Percentiles rank a stretch among this genome's conserved stretches.
Evolutionary conservation across 2,797 vertebrate species (phyloP).

Genomic region (Artibeus lituratus): DNA sequence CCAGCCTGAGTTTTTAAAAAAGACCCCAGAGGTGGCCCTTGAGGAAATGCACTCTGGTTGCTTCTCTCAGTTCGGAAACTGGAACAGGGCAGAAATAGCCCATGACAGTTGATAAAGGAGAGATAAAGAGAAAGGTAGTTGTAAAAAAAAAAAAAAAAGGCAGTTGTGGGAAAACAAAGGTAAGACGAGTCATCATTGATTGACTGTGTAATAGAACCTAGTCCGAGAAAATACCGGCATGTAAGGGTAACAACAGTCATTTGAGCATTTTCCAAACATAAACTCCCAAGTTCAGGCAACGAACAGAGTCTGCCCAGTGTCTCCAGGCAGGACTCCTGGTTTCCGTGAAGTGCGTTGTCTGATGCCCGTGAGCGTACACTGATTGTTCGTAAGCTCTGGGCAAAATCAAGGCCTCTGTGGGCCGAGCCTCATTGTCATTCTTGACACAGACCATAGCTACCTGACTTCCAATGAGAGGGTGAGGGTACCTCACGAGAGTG

Average conservation of each 20-base stretch:
- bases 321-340: neutral
- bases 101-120: neutral
- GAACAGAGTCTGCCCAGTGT: neutral
- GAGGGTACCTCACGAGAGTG: neutral
- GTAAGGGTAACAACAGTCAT: neutral
- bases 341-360: neutral
- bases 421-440: neutral
- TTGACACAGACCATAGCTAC: conserved; percentile 22
- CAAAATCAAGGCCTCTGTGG: neutral
- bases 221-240: neutral
- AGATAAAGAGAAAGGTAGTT: neutral
- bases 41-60: neutral
- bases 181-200: neutral
- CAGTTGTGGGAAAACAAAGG: neutral
- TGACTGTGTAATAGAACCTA: neutral
- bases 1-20: neutral
- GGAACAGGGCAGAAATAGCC: neutral
- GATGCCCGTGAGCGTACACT: neutral
- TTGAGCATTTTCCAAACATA: neutral
- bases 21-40: neutral
- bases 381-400: neutral
- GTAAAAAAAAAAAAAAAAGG: neutral
- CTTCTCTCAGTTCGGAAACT: neutral
- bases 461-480: conserved; percentile 43
- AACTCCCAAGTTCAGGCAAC: neutral